Percentiles rank a stretch among this genome's conserved stretches.
phyloP scores from a whole-genome alignment of 2,888 invertebrate species.

The Lepidocyrtoides sp. region DNA sequence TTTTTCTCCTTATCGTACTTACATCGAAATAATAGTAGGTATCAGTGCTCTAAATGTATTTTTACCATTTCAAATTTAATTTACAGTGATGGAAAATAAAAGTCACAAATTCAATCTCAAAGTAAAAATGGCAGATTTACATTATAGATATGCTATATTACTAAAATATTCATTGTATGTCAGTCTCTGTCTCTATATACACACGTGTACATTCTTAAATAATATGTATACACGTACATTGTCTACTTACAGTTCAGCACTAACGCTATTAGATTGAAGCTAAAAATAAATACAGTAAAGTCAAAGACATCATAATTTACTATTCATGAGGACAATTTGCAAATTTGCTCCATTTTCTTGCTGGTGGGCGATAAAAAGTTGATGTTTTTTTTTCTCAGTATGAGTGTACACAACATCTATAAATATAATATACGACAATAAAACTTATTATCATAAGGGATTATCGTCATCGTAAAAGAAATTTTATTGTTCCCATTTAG shows the following conservation, averaged over 20 bases:
- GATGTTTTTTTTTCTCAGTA: background rate
- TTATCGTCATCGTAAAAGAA: constrained; percentile 20
- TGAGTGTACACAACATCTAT: background rate
- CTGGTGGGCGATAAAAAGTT: background rate
- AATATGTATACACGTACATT: no score
- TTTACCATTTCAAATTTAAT: constrained; percentile 5
- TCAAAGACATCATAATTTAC: constrained; percentile 10
- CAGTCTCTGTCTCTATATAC: no score
- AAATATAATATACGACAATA: background rate
- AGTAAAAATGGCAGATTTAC: constrained; percentile 12
- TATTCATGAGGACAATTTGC: constrained; percentile 25
- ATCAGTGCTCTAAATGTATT: background rate
- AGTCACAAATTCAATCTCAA: constrained; percentile 13
- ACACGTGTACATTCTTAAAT: no score
- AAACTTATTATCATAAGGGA: constrained; percentile 30
- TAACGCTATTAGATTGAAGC: background rate
- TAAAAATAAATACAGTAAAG: constrained; percentile 18
- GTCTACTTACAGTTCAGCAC: constrained; percentile 12
- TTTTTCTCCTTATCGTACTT: background rate
- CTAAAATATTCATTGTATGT: background rate
- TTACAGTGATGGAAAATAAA: constrained; percentile 14
- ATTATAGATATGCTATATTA: constrained; percentile 9
- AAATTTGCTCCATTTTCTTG: constrained; percentile 1
- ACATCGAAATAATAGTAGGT: no score
- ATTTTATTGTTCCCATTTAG: constrained; percentile 27